Conservation (phyloP, 2,888 invertebrate genomes). For the Agonum fuliginosum region DNA sequence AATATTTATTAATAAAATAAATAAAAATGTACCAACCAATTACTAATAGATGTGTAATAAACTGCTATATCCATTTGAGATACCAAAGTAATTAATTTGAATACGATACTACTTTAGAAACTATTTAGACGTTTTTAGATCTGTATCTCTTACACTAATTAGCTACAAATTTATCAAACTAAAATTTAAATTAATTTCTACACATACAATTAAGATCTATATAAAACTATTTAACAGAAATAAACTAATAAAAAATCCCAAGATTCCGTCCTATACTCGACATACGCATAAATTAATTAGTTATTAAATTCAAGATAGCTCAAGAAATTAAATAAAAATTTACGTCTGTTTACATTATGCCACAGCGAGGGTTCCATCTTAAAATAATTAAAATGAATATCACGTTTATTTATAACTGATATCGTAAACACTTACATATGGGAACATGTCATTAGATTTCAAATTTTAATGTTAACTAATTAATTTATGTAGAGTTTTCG, state of each 20-base stretch:
- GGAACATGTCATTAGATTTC: slow-evolving; percentile 21
- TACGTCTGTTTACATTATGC: slow-evolving; percentile 11
- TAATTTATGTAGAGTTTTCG: slow-evolving; percentile 51
- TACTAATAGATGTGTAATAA: no score
- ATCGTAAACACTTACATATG: slow-evolving; percentile 21
- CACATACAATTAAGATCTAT: not conserved
- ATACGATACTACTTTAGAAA: not conserved
- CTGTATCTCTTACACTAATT: not conserved
- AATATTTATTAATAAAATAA: not conserved
- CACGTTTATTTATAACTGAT: slow-evolving; percentile 19
- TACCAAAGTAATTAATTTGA: not conserved
- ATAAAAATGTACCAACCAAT: no score
- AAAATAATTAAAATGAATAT: slow-evolving; percentile 14
- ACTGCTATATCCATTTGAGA: not conserved
- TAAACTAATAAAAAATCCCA: not conserved
- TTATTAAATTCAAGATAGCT: not conserved
- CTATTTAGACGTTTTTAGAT: slow-evolving; percentile 12
- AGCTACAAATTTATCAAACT: slow-evolving; percentile 23
- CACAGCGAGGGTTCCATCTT: slow-evolving; percentile 31
- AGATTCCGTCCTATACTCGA: not conserved
- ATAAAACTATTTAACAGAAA: not conserved
- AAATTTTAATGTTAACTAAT: slow-evolving; percentile 44
- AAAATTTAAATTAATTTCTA: slow-evolving; percentile 16
- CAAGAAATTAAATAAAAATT: slow-evolving; percentile 3
- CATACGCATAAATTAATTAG: slow-evolving; percentile 8